These are phyloP conservation scores for Girardinichthys multiradiatus DNA, from an alignment of 2,113 vertebrate genomes.

Conservation along the genomic window DNA sequence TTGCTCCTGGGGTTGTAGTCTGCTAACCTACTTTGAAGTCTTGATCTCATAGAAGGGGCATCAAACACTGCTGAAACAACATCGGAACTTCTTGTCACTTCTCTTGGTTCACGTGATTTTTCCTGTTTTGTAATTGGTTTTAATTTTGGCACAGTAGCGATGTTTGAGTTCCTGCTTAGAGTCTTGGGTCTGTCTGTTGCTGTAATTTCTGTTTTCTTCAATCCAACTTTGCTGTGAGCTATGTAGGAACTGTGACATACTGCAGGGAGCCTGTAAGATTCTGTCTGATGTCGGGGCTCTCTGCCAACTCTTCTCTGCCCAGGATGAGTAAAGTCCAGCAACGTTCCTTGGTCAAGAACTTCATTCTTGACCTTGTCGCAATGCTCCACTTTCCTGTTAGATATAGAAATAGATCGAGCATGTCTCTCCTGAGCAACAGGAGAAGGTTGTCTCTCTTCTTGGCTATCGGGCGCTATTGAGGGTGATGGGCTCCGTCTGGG, in stretches of 20 bases:
- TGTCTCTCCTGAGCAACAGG: conserved; percentile 57
- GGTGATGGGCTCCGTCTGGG: conserved; percentile 60
- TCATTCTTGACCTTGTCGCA: conserved; percentile 26
- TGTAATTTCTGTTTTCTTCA: conserved; percentile 52
- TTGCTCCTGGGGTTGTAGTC: conserved; percentile 26
- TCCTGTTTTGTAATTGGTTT: conserved; percentile 32
- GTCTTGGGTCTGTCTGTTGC: conserved; percentile 34
- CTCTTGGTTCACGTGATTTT: conserved; percentile 14
- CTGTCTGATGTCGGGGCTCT: conserved; percentile 24
- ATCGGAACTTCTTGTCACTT: conserved; percentile 13
- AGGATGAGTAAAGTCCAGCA: conserved; percentile 50
- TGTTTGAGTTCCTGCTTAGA: conserved; percentile 22
- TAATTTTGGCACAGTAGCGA: conserved; percentile 27
- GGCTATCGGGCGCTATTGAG: conserved; percentile 18
- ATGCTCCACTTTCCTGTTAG: conserved; percentile 31
- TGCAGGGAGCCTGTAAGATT: conserved; percentile 23
- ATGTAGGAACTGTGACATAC: conserved; percentile 25
- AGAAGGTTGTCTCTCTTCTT: conserved; percentile 39
- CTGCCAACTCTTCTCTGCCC: conserved; percentile 10
- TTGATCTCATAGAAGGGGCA: conserved; percentile 10
- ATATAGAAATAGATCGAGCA: conserved; percentile 64
- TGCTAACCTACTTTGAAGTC: conserved; percentile 29
- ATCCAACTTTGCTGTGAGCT: conserved; percentile 46
- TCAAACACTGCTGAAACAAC: conserved; percentile 29
- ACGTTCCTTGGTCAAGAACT: conserved; percentile 55